phyloP scores from a whole-genome alignment of 1,140 invertebrate genomes.

The Pogonomyrmex californicus region DNA sequence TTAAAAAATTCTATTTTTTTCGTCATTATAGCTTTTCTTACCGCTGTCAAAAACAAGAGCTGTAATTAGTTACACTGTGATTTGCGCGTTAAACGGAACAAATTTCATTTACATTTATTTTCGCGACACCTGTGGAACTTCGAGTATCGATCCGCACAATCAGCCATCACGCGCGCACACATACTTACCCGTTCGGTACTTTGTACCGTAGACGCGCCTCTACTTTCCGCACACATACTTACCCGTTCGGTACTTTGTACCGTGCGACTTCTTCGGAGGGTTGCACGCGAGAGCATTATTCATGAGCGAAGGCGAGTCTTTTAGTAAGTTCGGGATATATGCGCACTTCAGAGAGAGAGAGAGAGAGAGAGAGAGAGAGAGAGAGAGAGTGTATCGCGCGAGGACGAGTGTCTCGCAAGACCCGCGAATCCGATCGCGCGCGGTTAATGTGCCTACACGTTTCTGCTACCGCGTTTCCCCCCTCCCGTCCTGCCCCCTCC shows the following conservation, averaged over 20 bases:
- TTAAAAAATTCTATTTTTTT: not conserved
- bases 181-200: conserved; percentile 28
- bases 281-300: conserved; percentile 57
- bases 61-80: not conserved
- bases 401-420: conserved; percentile 21
- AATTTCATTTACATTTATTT: conserved; percentile 32
- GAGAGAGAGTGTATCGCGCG: not conserved
- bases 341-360: not conserved
- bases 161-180: conserved; percentile 10
- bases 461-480: not conserved
- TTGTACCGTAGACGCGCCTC: conserved; percentile 7
- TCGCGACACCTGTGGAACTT: conserved; percentile 58
- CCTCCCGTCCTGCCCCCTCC: not conserved
- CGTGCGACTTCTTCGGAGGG: conserved; percentile 53
- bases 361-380: not conserved
- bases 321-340: conserved; percentile 42
- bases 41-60: not conserved
- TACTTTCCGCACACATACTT: not conserved
- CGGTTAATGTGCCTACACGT: conserved; percentile 41
- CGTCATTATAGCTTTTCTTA: too few species aligned
- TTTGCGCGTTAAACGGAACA: conserved; percentile 5
- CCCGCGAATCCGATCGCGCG: conserved; percentile 45
- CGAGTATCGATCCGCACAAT: conserved; percentile 50
- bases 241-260: conserved; percentile 31
- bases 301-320: conserved; percentile 48